Conservation (phyloP, 2,888 invertebrate species). For the Orchesella flavescens region DNA sequence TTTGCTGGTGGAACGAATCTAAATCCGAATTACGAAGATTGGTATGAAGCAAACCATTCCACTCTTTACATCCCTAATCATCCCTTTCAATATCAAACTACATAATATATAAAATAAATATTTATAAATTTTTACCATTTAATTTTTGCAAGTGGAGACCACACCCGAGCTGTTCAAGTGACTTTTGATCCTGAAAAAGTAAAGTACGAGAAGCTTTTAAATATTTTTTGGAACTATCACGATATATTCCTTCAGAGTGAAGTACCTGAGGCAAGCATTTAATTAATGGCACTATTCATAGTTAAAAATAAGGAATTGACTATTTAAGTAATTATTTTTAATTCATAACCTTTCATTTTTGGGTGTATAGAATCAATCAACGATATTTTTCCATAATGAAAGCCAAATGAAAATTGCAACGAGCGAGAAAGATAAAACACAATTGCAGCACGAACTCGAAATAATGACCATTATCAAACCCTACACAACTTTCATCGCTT, state of each 20-base stretch:
- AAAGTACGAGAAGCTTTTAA: conserved; percentile 18
- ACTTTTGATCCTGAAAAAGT: conserved; percentile 24
- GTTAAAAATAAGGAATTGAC: not conserved
- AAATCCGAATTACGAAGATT: conserved; percentile 23
- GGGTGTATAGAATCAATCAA: not conserved
- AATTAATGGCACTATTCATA: too few relatives aligned
- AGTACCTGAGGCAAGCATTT: not conserved
- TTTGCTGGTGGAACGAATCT: conserved; percentile 15
- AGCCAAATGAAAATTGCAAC: not conserved
- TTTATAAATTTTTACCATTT: not conserved
- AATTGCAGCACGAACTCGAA: not conserved
- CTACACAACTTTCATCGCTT: not conserved
- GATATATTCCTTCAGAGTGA: conserved; percentile 13
- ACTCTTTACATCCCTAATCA: too few relatives aligned
- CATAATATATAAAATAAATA: too few relatives aligned
- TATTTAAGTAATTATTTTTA: too few relatives aligned
- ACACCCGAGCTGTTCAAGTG: conserved; percentile 19
- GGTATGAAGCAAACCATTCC: too few relatives aligned
- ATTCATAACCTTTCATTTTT: not conserved
- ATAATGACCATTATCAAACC: not conserved
- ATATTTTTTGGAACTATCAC: conserved; percentile 37
- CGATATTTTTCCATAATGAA: not conserved
- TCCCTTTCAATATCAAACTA: too few relatives aligned
- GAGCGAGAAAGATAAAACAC: not conserved
- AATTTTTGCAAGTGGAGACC: conserved; percentile 18